These are phyloP conservation scores for Lepidurus couesii DNA, from an alignment of 1,140 invertebrate species.

Conservation along the genomic window DNA sequence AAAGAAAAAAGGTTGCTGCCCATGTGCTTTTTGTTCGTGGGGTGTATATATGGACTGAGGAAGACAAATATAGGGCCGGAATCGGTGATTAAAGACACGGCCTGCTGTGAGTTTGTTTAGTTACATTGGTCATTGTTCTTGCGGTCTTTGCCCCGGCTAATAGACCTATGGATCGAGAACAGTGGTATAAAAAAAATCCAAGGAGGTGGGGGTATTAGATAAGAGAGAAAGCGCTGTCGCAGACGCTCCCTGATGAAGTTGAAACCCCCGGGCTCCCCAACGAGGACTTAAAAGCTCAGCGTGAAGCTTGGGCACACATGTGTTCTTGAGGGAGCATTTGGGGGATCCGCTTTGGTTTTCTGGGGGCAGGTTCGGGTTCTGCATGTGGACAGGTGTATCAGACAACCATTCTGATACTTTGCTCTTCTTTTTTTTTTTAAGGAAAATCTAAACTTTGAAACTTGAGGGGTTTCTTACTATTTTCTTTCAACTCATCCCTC, in stretches of 20 bases:
- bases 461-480: background rate
- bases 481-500: background rate
- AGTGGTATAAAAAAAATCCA: background rate
- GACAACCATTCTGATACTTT: background rate
- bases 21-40: background rate
- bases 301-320: slow-evolving; percentile 15
- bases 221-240: background rate
- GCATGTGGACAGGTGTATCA: background rate
- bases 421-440: background rate
- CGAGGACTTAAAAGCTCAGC: slow-evolving; percentile 15
- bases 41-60: background rate
- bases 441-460: background rate
- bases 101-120: background rate
- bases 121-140: background rate
- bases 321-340: background rate
- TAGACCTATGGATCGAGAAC: background rate
- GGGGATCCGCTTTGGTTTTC: background rate
- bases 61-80: background rate
- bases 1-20: background rate
- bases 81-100: background rate
- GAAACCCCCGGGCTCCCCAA: background rate
- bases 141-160: background rate
- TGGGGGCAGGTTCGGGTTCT: background rate
- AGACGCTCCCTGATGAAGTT: slow-evolving; percentile 4
- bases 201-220: background rate